phyloP scores from a whole-genome alignment of 2,888 invertebrate genomes.

The Ochropacha duplaris region DNA sequence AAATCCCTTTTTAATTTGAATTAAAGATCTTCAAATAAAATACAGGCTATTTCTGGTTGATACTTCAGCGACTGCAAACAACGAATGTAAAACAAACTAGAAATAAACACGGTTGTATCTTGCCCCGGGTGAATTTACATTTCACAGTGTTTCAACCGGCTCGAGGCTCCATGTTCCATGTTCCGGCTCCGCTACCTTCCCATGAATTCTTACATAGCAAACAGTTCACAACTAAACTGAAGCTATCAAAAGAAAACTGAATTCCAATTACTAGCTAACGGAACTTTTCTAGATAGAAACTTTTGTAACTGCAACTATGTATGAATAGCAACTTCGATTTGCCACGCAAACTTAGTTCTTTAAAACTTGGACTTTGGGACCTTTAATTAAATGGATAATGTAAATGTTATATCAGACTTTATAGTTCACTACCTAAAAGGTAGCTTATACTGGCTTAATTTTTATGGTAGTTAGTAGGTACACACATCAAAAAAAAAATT shows the following conservation, averaged over 20 bases:
- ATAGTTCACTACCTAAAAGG: too few relatives aligned
- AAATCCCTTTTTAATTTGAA: conserved; percentile 31
- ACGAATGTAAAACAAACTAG: conserved; percentile 29
- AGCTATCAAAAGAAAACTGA: neutral
- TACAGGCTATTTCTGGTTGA: conserved; percentile 16
- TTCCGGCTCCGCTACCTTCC: neutral
- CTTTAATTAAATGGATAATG: neutral
- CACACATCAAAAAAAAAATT: too few relatives aligned
- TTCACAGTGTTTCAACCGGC: conserved; percentile 12
- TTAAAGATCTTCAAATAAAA: conserved; percentile 12
- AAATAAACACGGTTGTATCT: conserved; percentile 22
- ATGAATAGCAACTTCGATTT: neutral
- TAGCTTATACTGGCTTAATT: too few relatives aligned
- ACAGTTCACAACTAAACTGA: neutral
- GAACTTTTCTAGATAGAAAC: neutral
- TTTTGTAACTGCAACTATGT: neutral
- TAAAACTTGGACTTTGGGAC: neutral
- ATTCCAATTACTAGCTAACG: neutral
- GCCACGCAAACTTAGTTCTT: neutral
- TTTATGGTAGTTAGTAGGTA: too few relatives aligned
- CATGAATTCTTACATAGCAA: neutral
- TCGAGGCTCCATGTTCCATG: neutral
- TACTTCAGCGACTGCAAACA: conserved; percentile 15
- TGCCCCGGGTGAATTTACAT: conserved; percentile 24
- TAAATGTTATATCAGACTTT: too few relatives aligned